Evolutionary conservation across 2,797 vertebrate genomes (phyloP).

Genomic region (Propithecus perrieri): DNA sequence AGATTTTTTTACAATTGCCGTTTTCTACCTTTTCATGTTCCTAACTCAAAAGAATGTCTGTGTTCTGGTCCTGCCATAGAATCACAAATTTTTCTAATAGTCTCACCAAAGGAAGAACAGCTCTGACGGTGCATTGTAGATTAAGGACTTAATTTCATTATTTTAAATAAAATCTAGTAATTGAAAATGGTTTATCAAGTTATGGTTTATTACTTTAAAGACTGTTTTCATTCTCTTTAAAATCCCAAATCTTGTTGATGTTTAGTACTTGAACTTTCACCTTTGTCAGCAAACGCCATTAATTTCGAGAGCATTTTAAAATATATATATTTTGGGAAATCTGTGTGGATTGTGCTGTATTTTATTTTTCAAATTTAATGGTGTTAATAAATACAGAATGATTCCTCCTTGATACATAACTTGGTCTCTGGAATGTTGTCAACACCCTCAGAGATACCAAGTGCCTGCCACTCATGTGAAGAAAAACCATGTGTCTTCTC

Average conservation of each 20-base stretch:
- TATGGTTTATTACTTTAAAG: constrained; percentile 27
- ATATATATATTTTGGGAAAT: background rate
- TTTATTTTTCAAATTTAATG: constrained; percentile 26
- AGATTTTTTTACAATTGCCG: background rate
- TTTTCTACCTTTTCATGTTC: background rate
- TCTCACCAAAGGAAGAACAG: background rate
- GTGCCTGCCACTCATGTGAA: background rate
- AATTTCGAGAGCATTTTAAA: constrained; percentile 26
- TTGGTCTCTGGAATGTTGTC: constrained; percentile 22
- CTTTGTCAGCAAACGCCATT: background rate
- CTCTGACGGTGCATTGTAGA: background rate
- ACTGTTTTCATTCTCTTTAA: background rate
- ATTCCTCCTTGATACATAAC: background rate
- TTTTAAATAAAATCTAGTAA: background rate
- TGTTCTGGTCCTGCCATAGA: background rate
- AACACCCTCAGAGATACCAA: background rate
- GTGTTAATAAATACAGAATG: background rate
- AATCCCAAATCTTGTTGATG: background rate
- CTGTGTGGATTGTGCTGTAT: background rate
- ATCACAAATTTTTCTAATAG: background rate
- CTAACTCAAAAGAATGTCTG: background rate
- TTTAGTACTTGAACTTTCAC: background rate
- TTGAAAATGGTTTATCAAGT: background rate
- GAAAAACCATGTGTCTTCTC: background rate
- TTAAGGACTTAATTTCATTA: background rate